These are phyloP conservation scores for Takifugu ocellatus DNA, from an alignment of 2,797 vertebrate species.

Conservation along the genomic window DNA sequence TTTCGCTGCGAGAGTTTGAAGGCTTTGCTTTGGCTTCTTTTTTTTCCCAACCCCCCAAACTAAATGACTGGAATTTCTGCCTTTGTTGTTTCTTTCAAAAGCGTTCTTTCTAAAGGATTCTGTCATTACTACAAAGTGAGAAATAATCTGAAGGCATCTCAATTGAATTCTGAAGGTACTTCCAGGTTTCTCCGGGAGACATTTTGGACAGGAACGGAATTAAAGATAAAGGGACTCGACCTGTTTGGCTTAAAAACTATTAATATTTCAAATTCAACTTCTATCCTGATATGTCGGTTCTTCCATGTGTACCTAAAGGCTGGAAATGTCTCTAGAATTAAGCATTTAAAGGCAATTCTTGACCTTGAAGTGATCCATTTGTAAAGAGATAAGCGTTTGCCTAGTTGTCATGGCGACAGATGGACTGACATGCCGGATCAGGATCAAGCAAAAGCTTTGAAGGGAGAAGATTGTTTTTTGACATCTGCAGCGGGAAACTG, in stretches of 20 bases:
- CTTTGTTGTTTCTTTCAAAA: slow-evolving; percentile 48
- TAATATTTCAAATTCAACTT: slow-evolving; percentile 42
- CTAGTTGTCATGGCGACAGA: slow-evolving; percentile 5
- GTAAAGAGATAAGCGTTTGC: neutral
- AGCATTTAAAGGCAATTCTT: neutral
- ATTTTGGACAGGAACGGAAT: neutral
- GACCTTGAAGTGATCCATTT: neutral
- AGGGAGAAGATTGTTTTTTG: neutral
- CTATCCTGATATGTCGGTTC: too few relatives aligned
- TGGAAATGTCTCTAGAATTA: neutral
- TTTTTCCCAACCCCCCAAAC: slow-evolving; percentile 9
- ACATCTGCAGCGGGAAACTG: neutral
- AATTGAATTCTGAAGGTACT: slow-evolving; percentile 8
- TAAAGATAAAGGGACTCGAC: slow-evolving; percentile 13
- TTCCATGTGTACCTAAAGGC: too few relatives aligned
- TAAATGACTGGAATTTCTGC: slow-evolving; percentile 41
- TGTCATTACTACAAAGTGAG: slow-evolving; percentile 10
- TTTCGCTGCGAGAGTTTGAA: slow-evolving; percentile 46
- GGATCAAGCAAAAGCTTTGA: neutral
- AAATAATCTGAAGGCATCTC: slow-evolving; percentile 22
- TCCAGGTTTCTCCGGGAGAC: slow-evolving; percentile 1
- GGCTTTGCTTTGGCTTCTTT: slow-evolving; percentile 38
- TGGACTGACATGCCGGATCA: neutral
- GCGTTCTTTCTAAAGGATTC: slow-evolving; percentile 9
- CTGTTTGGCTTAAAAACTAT: slow-evolving; percentile 42